These are phyloP conservation scores for Pygoscelis antarcticus DNA, from an alignment of 2,113 vertebrate species.

Conservation along the genomic window DNA sequence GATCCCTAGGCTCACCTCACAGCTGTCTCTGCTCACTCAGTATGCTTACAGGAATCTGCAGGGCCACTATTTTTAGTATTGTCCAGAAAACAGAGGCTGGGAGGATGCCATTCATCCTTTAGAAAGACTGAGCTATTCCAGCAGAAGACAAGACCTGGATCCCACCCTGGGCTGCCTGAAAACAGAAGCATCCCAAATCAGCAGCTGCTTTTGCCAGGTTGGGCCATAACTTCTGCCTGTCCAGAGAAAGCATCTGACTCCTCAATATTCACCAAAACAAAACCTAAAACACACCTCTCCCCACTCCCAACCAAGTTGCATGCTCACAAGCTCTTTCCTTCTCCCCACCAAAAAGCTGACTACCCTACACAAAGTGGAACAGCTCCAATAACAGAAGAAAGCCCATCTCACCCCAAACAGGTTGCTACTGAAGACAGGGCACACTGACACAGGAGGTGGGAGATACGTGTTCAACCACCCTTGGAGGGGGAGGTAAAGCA, in stretches of 20 bases:
- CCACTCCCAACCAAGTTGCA: neutral
- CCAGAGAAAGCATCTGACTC: neutral
- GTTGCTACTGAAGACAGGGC: neutral
- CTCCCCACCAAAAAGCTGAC: neutral
- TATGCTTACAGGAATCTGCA: neutral
- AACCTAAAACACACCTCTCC: neutral
- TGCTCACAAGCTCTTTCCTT: neutral
- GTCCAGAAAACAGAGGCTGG: neutral
- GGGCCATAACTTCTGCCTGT: neutral
- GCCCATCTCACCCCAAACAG: neutral
- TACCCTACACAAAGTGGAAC: neutral
- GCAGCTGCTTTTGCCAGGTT: neutral
- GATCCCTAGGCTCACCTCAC: neutral
- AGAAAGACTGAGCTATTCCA: neutral
- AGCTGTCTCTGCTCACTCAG: fast-evolving
- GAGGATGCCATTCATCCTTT: neutral
- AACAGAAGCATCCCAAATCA: neutral
- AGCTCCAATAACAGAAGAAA: neutral
- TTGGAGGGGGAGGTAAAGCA: neutral
- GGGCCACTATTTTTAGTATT: neutral
- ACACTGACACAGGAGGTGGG: neutral
- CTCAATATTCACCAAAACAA: neutral
- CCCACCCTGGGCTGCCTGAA: neutral
- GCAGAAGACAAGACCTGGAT: neutral
- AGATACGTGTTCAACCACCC: fast-evolving